Base-by-base conservation (phyloP, 2,888 invertebrate species). In the Morpho achilles region DNA sequence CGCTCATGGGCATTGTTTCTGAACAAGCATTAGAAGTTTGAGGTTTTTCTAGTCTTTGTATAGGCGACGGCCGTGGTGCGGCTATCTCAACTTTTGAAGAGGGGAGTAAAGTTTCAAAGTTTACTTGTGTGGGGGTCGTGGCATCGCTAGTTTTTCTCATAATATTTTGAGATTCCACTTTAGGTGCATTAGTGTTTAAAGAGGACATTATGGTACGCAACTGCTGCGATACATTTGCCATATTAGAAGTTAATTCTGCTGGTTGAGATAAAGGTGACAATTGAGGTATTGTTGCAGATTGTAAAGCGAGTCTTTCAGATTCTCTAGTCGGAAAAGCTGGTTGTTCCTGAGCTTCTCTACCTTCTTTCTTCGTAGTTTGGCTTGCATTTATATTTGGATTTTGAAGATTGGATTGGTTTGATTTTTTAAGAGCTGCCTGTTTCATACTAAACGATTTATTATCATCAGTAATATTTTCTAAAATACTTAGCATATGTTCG, bases 201-300 rank as follows among this genome's bases (percentile, higher is more conserved):
- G 94, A 94, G 0, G 95, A 94, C 77, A 95, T 86, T 51, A 95
- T 89, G 6, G 93, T 93, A 43, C 94, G 84, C 50, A 94, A 73
- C 70, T 94, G 95, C 74, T 94, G 94, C 0, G 94, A 94, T 0
- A 93, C 94, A 71, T 94, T 95, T 0, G 93, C 94, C 83, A 95
- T 94, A 70, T 94, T 94, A 0, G 94, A 93, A 9, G 94, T 94
- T 51, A 95, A 80, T 73, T 95, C 94, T 1, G 94, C 92, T 0
- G 95, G 94, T 73, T 94, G 94, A 0, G 94, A 94, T 2, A 95
- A 75, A 0, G 95, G 95, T 0, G 95, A 95, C 32, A 95, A 78
- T 73, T 95, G 94, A 0, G 95, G 94, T 51, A 94, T 90, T 0
- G 92, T 88, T 5, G 92, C 90, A 0, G 92, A 87, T 62, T 91